Percentiles rank a stretch among this genome's conserved stretches.
These are phyloP conservation scores for Myioborus melanocephalus DNA, from an alignment of 2,797 vertebrate genomes.

Conservation along the genomic window DNA sequence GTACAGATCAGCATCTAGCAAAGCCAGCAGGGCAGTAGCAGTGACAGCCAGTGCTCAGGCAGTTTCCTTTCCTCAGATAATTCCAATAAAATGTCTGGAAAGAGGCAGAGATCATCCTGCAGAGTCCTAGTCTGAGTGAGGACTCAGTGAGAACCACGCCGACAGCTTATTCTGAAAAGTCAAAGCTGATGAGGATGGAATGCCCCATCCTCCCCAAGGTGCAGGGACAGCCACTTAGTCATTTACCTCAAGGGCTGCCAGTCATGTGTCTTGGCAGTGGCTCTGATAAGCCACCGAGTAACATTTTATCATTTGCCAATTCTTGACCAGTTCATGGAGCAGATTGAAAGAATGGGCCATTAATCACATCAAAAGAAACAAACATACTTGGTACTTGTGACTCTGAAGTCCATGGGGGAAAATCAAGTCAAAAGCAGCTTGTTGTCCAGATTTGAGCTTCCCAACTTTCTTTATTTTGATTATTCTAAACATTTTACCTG, in stretches of 20 bases:
- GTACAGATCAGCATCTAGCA: neutral
- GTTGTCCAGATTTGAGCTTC: neutral
- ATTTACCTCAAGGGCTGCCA: neutral
- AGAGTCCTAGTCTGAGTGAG: neutral
- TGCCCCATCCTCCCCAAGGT: neutral
- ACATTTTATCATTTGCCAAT: neutral
- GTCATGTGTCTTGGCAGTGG: neutral
- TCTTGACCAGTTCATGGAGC: neutral
- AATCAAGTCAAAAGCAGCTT: neutral
- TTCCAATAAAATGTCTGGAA: neutral
- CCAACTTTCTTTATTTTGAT: neutral
- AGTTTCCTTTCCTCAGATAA: neutral
- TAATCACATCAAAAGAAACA: neutral
- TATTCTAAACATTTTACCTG: neutral
- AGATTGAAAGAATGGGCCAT: neutral
- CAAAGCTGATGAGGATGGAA: neutral
- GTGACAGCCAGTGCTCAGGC: neutral
- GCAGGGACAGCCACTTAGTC: neutral
- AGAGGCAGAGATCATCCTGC: neutral
- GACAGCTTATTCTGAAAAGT: neutral
- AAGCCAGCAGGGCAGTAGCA: neutral
- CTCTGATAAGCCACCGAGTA: neutral
- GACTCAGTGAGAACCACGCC: fast-evolving
- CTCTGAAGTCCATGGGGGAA: neutral
- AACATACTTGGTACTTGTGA: fast-evolving